Base-by-base conservation (phyloP, 2,888 invertebrate species). In the Limnephilus marmoratus region DNA sequence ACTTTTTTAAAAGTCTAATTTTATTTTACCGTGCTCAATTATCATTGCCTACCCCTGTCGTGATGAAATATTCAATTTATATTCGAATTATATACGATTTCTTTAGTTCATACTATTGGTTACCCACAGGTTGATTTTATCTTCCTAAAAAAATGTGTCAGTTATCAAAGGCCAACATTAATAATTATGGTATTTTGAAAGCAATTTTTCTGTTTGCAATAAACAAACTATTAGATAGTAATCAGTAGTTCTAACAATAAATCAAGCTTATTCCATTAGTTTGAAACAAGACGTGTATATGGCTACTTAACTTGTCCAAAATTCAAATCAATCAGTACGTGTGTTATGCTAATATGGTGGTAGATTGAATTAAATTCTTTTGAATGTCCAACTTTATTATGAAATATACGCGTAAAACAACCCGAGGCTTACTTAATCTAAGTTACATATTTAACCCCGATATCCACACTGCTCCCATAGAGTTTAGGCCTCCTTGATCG, bases 131-230 rank as follows among this genome's bases (percentile, higher is more conserved):
- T 68, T 68, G 68, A 68, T 68, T 68, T 68, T 68, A 68, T 68
- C 68, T 24, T 68, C 9, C 7, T 45, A 45, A 49, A 49, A 49
- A 68, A 24, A 68, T n/a, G 68, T 68, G 68, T 68, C 24, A 68
- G 68, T 68, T 68, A 68, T 24, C 68, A 68, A 68, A 68, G 24
- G 68, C 68, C 68, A n/a, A 68, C 68, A 68, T 68, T 24, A 68
- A 68, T 68, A 68, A 68, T 68, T 68, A n/a, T 68, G 68, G 68
- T 68, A 68, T 68, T 68, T 68, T 68, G 68, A 68, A 68, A 68
- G 24, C 24, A 24, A 24, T 68, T 68, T 24, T 68, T 68, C 9
- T 24, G 9, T 68, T 24, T 68, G 68, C 68, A 68, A 68, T 68
- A 68, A 68, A 68, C 68, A 68, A 68, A 68, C 24, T 24, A 68